Percentiles rank a stretch among this genome's conserved stretches.
Evolutionary conservation across 2,113 vertebrate species (phyloP).

Genomic region (Astatotilapia flaviijosephi): DNA sequence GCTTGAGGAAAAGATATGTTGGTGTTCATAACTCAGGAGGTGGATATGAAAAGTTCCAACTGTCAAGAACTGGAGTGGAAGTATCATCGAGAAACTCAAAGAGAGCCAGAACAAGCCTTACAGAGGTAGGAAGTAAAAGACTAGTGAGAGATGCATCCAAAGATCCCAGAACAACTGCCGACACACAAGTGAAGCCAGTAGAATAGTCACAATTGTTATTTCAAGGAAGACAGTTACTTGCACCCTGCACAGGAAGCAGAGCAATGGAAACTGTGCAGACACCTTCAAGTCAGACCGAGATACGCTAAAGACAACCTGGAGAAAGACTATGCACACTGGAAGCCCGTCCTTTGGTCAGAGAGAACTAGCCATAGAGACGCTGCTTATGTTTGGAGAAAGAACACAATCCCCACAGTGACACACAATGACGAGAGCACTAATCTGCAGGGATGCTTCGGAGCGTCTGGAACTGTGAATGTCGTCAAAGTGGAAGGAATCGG

Average conservation of each 20-base stretch:
- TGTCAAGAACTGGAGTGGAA: background rate
- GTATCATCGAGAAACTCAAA: background rate
- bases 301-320: background rate
- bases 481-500: background rate
- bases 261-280: background rate
- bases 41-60: background rate
- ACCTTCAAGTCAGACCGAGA: background rate
- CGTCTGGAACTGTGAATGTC: background rate
- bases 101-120: background rate
- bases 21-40: background rate
- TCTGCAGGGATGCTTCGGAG: background rate
- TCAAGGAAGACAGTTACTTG: background rate
- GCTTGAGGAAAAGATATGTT: background rate
- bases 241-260: background rate
- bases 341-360: background rate
- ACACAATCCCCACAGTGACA: background rate
- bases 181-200: background rate
- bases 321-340: background rate
- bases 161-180: background rate
- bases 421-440: background rate
- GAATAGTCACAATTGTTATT: background rate
- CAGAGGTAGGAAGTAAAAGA: background rate
- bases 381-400: background rate
- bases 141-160: background rate
- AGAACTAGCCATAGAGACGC: background rate